These are phyloP conservation scores for Palaemon carinicauda DNA, from an alignment of 1,140 invertebrate species.

Conservation along the genomic window DNA sequence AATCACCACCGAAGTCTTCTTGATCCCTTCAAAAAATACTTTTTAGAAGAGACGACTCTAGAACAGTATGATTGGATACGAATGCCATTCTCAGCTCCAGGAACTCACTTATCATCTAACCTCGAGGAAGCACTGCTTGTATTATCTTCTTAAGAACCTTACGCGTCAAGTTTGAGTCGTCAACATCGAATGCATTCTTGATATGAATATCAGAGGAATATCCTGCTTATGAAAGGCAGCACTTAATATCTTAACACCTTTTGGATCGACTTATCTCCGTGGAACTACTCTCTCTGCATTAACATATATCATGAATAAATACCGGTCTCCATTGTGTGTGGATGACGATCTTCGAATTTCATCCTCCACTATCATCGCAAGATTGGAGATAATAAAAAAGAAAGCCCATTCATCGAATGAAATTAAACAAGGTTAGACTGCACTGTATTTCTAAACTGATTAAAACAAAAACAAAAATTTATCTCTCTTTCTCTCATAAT, in stretches of 20 bases:
- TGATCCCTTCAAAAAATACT: neutral
- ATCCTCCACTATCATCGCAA: neutral
- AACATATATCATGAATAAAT: neutral
- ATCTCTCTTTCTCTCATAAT: too few species aligned
- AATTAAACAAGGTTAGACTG: too few species aligned
- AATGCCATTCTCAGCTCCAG: neutral
- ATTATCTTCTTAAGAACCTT: neutral
- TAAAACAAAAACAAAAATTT: too few species aligned
- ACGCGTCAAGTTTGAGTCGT: neutral
- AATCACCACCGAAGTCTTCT: neutral
- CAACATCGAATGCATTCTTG: neutral
- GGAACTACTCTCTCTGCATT: neutral
- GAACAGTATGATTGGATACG: neutral
- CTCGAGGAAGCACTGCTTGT: neutral
- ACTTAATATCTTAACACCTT: neutral
- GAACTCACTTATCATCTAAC: neutral
- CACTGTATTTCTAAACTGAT: too few species aligned
- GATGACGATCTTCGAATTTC: neutral
- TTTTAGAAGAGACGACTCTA: neutral
- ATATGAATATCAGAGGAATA: neutral
- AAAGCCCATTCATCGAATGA: too few species aligned
- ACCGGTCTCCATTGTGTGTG: neutral
- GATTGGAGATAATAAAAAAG: neutral
- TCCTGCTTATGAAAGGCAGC: neutral
- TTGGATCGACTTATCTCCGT: neutral